Percentiles rank a stretch among this genome's conserved stretches.
Evolutionary conservation across 2,797 vertebrate genomes (phyloP).

Genomic region (Myotis myotis): DNA sequence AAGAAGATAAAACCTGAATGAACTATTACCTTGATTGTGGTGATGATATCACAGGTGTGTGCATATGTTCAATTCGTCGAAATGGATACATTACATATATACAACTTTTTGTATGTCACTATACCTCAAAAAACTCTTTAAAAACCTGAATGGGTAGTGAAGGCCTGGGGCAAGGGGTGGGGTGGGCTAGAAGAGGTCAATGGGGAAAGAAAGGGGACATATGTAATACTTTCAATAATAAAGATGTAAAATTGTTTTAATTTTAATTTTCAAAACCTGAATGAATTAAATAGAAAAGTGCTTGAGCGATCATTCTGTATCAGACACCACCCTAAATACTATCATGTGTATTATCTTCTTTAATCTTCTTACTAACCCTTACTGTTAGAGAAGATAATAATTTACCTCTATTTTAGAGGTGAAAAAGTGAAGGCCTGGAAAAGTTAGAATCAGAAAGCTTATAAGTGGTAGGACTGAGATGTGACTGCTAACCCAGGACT

Average conservation of each 20-base stretch:
- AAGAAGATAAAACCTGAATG: background rate
- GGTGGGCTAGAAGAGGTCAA: too few species aligned
- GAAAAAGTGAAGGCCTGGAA: background rate
- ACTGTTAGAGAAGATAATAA: background rate
- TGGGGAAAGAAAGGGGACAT: too few species aligned
- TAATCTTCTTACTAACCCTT: background rate
- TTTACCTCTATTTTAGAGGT: background rate
- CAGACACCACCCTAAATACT: background rate
- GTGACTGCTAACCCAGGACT: background rate
- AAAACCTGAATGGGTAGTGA: background rate
- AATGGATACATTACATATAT: background rate
- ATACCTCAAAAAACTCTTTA: background rate
- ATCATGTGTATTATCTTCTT: background rate
- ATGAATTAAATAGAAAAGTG: background rate
- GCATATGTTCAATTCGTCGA: background rate
- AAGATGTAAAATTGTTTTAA: too few species aligned
- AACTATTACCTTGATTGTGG: background rate
- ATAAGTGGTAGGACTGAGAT: background rate
- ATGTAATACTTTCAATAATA: too few species aligned
- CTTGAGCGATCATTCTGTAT: background rate
- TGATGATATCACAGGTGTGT: background rate
- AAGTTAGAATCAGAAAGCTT: background rate
- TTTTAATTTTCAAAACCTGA: background rate
- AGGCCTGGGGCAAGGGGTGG: too few species aligned
- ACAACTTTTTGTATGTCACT: background rate